Evolutionary conservation across 1,140 invertebrate species (phyloP), one percentile per base, ranked within the genome.

Genomic region (Drosophila bocki): DNA sequence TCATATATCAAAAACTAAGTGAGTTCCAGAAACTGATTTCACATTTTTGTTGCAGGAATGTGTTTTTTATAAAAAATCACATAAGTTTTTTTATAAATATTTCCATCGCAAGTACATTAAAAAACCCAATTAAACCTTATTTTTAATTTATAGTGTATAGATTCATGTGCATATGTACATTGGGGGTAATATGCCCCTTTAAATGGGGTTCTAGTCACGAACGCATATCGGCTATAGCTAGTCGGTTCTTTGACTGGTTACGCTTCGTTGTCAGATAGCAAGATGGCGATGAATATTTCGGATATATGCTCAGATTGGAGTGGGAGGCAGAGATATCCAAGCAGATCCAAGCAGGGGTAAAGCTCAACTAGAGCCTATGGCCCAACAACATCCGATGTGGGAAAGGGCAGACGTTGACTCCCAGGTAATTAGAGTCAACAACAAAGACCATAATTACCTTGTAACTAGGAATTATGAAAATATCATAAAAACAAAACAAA

Each of bases 351-450:
- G 8, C 51, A 19, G n/a, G 57, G 68, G 53, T 72, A 59, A 72
- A 50, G 70, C 70, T 74, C 68, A 32, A 32, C 53, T 51, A n/a
- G 54, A 50, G 32, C 22, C 22, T 51, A 9, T 22, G 13, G 45
- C 45, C 22, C 35, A 56, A n/a, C 53, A 26, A 42, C 37, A 42
- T 79, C 45, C 19, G 39, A 78, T 78, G 75, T 79, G 76, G 75
- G 59, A 79, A 79, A 78, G 64, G 58, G 81, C 77, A 77, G 59
- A 64, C 68, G 22, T 57, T 63, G 78, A 70, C 70, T 88, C 78
- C 69, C 78, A 84, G 69, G 84, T 88, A 88, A 88, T 88, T 88
- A 88, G 80, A 78, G 80, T 54, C 77, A 68, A 80, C 80, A 90
- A 75, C 81, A 84, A 81, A 78, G 69, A 70, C 74, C 65, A 75